Percentiles rank a stretch among this genome's conserved stretches.
These are phyloP conservation scores for Nezara viridula DNA, from an alignment of 2,888 invertebrate species.

Conservation along the genomic window DNA sequence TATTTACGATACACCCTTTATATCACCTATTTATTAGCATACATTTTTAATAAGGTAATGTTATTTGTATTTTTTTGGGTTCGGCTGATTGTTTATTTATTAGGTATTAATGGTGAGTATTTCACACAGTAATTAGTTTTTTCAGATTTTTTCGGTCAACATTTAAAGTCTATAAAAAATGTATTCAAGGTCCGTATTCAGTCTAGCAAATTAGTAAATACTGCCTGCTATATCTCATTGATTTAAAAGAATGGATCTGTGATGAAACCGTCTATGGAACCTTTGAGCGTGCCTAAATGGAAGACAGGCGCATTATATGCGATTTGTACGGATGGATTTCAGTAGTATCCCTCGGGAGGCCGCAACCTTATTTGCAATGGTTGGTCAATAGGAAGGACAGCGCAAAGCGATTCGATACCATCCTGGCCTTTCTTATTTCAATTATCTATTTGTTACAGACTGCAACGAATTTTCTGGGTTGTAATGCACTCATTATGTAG, in stretches of 20 bases:
- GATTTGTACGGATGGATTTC: conserved; percentile 19
- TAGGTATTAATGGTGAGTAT: no score
- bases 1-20: no score
- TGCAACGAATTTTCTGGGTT: neutral
- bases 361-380: neutral
- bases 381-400: conserved; percentile 37
- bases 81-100: no score
- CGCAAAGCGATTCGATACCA: conserved; percentile 9
- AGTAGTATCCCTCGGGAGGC: neutral
- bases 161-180: neutral
- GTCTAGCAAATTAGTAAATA: neutral
- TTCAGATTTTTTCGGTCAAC: no score
- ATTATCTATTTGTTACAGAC: neutral
- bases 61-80: no score
- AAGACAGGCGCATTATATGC: conserved; percentile 40
- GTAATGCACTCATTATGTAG: neutral
- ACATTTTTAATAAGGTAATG: no score
- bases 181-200: neutral
- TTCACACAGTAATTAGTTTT: no score
- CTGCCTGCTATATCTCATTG: neutral
- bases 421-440: neutral
- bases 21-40: no score
- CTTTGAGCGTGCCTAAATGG: neutral
- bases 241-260: neutral
- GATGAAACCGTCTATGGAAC: neutral